Percentiles rank a stretch among this genome's conserved stretches.
Evolutionary conservation across 2,888 invertebrate genomes (phyloP).

Genomic region (Coremacera marginata): DNA sequence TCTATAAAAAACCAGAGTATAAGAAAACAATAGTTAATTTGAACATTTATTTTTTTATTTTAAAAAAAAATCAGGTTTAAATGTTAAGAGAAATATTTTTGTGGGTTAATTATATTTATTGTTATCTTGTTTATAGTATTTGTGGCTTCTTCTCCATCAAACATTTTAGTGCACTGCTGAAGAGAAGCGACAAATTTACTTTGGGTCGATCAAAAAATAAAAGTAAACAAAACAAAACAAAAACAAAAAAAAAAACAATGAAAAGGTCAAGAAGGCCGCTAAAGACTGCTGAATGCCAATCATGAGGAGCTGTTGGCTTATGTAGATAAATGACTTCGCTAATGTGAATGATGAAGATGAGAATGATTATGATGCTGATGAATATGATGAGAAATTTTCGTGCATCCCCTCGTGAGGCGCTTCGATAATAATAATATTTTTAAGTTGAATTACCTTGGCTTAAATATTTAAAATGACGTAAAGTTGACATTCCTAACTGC

Average conservation of each 20-base stretch:
- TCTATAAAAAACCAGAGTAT: too few relatives aligned
- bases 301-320: background rate
- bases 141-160: background rate
- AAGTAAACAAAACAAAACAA: too few relatives aligned
- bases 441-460: conserved; percentile 18
- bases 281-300: conserved; percentile 25
- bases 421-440: background rate
- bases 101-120: conserved; percentile 16
- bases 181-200: background rate
- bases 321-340: background rate
- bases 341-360: background rate
- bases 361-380: background rate
- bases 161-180: background rate
- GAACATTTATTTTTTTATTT: too few relatives aligned
- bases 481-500: too few relatives aligned
- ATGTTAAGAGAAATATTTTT: conserved; percentile 27
- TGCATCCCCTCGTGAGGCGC: background rate
- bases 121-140: conserved; percentile 20
- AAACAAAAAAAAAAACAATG: background rate
- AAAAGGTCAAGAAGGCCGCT: conserved; percentile 26
- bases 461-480: background rate
- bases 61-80: background rate
- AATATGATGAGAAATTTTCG: background rate
- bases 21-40: too few relatives aligned
- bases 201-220: too few relatives aligned